Conservation (phyloP, 2,888 invertebrate species). For the Xanthia icteritia region DNA sequence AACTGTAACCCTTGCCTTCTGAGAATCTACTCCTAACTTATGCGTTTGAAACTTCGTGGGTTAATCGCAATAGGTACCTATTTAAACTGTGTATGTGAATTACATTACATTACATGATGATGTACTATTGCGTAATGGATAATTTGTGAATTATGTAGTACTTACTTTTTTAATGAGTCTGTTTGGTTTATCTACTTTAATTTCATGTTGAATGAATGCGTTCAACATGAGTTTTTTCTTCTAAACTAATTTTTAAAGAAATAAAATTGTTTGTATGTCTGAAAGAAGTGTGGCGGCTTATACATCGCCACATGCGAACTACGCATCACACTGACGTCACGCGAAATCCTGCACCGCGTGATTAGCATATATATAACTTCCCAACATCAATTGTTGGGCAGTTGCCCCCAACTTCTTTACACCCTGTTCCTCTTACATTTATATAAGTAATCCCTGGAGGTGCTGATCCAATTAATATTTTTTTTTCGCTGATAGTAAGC, state of each 20-base stretch:
- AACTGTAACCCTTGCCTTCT: constrained; percentile 9
- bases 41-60: not conserved
- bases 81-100: not conserved
- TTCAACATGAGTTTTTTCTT: not conserved
- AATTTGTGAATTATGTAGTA: not conserved
- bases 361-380: no score
- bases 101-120: not conserved
- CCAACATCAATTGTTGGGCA: no score
- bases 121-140: no score
- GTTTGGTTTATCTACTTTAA: not conserved
- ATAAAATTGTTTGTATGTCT: not conserved
- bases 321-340: no score
- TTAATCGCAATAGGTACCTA: not conserved
- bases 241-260: not conserved
- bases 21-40: not conserved
- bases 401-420: no score
- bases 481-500: not conserved
- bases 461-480: not conserved
- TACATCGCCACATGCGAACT: no score
- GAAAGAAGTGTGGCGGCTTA: not conserved
- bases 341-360: no score
- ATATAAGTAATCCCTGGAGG: not conserved
- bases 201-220: not conserved
- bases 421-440: no score
- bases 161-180: no score